Evolutionary conservation across 2,888 invertebrate genomes (phyloP), one percentile per base, ranked within the genome.

Genomic region (Amphipyra berbera): DNA sequence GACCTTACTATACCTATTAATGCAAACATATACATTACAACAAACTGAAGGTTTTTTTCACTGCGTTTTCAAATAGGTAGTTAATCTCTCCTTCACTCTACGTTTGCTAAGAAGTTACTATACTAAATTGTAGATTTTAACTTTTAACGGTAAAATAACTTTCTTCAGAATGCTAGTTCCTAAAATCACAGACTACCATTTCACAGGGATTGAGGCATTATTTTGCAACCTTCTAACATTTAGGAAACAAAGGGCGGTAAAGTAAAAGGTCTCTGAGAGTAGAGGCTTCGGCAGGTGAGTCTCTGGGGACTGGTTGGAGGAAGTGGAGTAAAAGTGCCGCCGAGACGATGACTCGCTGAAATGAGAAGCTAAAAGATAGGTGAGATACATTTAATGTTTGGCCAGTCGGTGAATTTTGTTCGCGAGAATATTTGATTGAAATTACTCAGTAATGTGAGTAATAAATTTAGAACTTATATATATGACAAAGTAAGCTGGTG

Each of bases 241-340:
- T 69, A 15, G 59, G 59, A 88, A 89, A 88, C 87, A 92, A 90
- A 88, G 54, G 79, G 83, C 90, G 90, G 89, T 86, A 80, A 84
- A 90, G 85, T 90, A 90, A 92, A 92, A 90, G 90, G 86, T 79
- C 70, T 80, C 69, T 83, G 79, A 82, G 84, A 85, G 82, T 78
- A 68, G 68, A 76, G 80, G 75, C 73, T 90, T 91, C 84, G 87
- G 89, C 92, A 93, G 94, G 93, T 92, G 90, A 89, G 84, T 82
- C 91, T 82, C 91, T 1, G 15, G 89, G 88, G 93, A 88, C 74
- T 83, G 77, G 79, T 89, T 87, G 82, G 82, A 75, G 74, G 76
- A 76, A 82, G 78, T 73, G 54, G 63, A 73, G 79, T 71, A 80
- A 82, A 68, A 68, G 61, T 60, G 82, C 85, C 81, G 81, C 81